These are phyloP conservation scores for Lophochroa leadbeateri DNA, from an alignment of 2,113 vertebrate species.

Conservation along the genomic window DNA sequence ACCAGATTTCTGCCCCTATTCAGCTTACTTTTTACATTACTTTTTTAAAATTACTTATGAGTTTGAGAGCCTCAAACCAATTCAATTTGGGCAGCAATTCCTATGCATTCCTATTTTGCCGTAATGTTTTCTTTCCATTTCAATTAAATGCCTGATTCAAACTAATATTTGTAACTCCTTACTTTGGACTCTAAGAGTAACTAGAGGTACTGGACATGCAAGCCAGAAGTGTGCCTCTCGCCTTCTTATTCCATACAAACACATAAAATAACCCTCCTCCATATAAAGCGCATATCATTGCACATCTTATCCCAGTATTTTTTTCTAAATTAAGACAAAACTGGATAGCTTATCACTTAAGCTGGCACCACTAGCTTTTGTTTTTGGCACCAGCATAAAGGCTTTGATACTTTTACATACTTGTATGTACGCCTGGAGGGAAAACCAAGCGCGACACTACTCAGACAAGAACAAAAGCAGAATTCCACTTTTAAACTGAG, in stretches of 20 bases:
- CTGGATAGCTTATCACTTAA: neutral
- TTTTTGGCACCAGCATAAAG: neutral
- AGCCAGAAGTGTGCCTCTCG: neutral
- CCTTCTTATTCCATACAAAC: neutral
- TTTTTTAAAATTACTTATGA: neutral
- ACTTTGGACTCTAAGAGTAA: neutral
- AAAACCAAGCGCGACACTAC: neutral
- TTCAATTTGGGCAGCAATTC: neutral
- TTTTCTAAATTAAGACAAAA: neutral
- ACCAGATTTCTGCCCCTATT: neutral
- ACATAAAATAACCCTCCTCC: neutral
- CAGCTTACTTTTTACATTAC: neutral
- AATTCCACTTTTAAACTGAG: neutral
- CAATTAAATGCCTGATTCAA: neutral
- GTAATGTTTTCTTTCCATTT: neutral
- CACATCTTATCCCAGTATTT: neutral
- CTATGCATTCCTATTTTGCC: neutral
- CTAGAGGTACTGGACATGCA: neutral
- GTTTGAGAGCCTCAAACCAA: neutral
- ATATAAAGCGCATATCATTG: rapidly evolving
- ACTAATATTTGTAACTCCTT: neutral
- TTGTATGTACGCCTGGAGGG: neutral
- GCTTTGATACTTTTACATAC: neutral
- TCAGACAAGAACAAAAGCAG: neutral
- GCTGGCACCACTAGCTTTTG: neutral